Base-by-base conservation (phyloP, 2,113 vertebrate species). In the Prionailurus bengalensis region DNA sequence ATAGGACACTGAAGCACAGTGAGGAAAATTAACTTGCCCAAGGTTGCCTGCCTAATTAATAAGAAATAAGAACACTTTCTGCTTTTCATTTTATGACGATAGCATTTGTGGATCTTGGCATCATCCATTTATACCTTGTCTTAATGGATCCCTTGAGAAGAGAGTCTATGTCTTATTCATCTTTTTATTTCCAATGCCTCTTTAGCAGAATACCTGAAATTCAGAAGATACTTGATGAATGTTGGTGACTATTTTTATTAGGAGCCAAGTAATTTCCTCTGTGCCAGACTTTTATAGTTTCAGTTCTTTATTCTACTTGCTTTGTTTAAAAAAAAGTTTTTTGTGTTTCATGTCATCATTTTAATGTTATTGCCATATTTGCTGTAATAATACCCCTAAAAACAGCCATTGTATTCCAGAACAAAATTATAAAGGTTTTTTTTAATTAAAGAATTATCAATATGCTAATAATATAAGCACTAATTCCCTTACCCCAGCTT, bases 1-100 rank as follows among this genome's bases (percentile, higher is more conserved):
- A 76, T 84, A 90, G 89, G 70, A 92, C 94, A 92, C 36, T 63
- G 27, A 92, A 89, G 21, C 53, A 96, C 78, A 61, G 23, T 89
- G 5, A 93, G 82, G 66, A 96, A 95, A 84, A 88, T 94, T 70
- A 92, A 91, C 29, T 80, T 95, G 15, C 55, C 11, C 27, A 79
- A 39, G 19, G 53, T 68, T 61, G 73, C 61, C 71, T 86, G 73
- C 61, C 71, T 86, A 68, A 55, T 61, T 78, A 91, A 68, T 96
- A 53, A 78, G 63, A 92, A 91, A 53, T 53, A 93, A 78, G 58
- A 96, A 70, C 14, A 33, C 3, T 78, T 97, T 71, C 85, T 95
- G 9, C 48, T 61, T 92, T 63, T 61, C 33, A 90, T 86, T 87
- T 45, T 87, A 6, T 79, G 74, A 53, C 19, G 58, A 7, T 91